Base-by-base conservation (phyloP, 2,113 vertebrate species). In the Bungarus multicinctus region DNA sequence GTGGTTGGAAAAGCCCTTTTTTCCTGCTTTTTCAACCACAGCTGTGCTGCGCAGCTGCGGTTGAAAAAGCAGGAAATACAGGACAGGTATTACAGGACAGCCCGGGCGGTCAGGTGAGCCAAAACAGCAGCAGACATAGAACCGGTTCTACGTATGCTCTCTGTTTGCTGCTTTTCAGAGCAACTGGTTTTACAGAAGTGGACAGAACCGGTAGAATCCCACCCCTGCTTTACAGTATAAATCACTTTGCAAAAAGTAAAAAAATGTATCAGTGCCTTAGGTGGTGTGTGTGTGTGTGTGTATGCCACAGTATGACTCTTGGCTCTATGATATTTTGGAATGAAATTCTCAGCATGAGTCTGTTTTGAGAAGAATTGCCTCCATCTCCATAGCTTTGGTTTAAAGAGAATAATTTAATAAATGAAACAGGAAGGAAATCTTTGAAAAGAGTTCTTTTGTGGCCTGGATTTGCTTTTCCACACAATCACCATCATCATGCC, bases 321-420 rank as follows among this genome's bases (percentile, higher is more conserved):
- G 14, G 27, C 30, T n/a, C 60, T 69, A 8, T 20, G 69, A 39
- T 74, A 2, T 74, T 39, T 74, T 74, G 69, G n/a, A 81, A 81
- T 81, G 5, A 81, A 81, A 81, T 81, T 81, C n/a, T 81, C 69
- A 39, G 69, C 34, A 81, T 39, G n/a, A 39, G n/a, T 81, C 69
- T 39, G 87, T 93, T 91, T 81, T 92, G 55, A 94, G 89, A 97
- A 94, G 6, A 16, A 43, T 43, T 43, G 34, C 74, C 34, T 81
- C 34, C 34, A 81, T 22, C 74, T 22, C 18, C 34, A 81, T 81
- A 43, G 34, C 34, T 81, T 81, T 81, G 34, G 12, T 81, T 81
- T 43, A 81, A 43, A 43, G 34, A 81, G 69, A 34, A 39, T 9
- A 81, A 22, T 39, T 81, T 81, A 81, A 81, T 81, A 81, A 81